Conservation (phyloP, 2,797 vertebrate genomes). For the Poeciliopsis gracilis region DNA sequence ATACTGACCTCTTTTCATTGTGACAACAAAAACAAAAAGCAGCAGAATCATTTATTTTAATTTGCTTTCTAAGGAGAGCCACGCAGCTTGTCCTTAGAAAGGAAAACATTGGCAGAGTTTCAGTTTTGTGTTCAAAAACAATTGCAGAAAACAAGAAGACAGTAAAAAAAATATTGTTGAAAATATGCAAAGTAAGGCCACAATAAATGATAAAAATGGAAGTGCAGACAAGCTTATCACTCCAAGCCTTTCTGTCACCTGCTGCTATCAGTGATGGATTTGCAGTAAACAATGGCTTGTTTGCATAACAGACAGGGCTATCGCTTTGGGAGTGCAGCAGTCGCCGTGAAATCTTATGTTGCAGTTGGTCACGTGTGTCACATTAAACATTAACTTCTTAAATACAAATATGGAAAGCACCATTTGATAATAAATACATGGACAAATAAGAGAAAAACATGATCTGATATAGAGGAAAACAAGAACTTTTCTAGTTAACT, state of each 20-base stretch:
- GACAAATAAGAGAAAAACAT: not conserved
- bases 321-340: not conserved
- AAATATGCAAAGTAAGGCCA: not conserved
- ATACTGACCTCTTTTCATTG: not conserved
- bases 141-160: not conserved
- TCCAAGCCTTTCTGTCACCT: not conserved
- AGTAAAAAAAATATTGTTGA: not conserved
- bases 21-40: not conserved
- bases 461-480: not conserved
- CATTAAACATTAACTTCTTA: constrained; percentile 4
- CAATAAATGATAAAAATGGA: not conserved
- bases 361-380: not conserved
- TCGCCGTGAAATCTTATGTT: not conserved
- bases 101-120: not conserved
- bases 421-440: not conserved
- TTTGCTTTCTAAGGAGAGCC: not conserved
- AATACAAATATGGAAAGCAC: not conserved
- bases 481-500: not conserved
- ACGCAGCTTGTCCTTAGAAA: not conserved
- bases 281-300: constrained; percentile 12
- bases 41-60: not conserved
- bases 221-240: not conserved
- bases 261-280: not conserved
- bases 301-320: constrained; percentile 55
- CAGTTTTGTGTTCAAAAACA: not conserved